These are phyloP conservation scores for Tethea ocularis DNA, from an alignment of 2,888 invertebrate genomes.

Conservation along the genomic window DNA sequence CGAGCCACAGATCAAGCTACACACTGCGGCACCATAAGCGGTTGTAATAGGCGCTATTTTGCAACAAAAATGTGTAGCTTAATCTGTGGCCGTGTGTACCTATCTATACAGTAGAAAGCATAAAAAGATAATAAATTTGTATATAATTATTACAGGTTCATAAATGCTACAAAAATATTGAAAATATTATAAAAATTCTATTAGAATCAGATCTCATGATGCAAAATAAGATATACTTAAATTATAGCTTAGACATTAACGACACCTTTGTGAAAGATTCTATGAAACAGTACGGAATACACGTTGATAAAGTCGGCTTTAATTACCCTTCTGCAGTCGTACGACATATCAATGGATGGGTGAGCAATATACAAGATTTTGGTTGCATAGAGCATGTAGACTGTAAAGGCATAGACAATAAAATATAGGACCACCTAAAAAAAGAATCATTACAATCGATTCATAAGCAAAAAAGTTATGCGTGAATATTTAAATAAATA, in stretches of 20 bases:
- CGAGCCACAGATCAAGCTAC: no score
- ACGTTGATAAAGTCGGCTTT: slow-evolving; percentile 53
- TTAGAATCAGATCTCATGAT: slow-evolving; percentile 32
- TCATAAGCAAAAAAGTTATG: no score
- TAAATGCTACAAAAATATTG: slow-evolving; percentile 29
- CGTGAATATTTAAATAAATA: no score
- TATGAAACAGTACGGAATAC: slow-evolving; percentile 39
- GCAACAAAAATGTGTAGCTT: no score
- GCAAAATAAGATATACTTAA: slow-evolving; percentile 53
- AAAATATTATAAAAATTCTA: slow-evolving; percentile 2
- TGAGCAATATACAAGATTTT: slow-evolving; percentile 35
- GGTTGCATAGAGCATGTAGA: no score
- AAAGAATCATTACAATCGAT: no score
- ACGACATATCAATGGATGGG: slow-evolving; percentile 55
- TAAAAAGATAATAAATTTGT: background rate
- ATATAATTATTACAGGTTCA: slow-evolving; percentile 34
- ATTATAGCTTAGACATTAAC: slow-evolving; percentile 43
- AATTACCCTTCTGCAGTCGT: slow-evolving; percentile 40
- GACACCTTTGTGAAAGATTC: slow-evolving; percentile 38
- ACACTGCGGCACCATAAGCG: no score
- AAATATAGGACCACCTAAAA: no score
- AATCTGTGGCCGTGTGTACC: no score
- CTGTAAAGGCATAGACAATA: no score
- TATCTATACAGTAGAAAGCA: no score
- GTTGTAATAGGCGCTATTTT: no score